Evolutionary conservation across 2,888 invertebrate genomes (phyloP), one percentile per base, ranked within the genome.

Genomic region (Gari tellinella): DNA sequence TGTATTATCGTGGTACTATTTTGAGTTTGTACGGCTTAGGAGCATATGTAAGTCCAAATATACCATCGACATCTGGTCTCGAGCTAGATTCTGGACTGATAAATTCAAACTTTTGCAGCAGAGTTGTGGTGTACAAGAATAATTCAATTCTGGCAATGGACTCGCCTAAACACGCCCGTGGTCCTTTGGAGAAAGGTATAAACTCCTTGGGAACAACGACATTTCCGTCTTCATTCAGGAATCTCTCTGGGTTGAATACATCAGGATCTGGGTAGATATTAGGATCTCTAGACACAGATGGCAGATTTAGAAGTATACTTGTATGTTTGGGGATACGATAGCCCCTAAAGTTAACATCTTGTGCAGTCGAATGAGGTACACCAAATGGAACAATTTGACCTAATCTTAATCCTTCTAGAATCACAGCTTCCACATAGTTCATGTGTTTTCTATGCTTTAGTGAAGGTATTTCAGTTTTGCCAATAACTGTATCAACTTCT

Each of bases 151-250:
- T 4, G 4, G 31, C 31, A 31, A 31, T 31, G 10, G 31, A 31
- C 10, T 77, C 77, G 0, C 77, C 77, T 14, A 73, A 21, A 52
- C 77, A 77, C 0, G 63, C 53, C 5, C 77, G 68, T 14, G 63
- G 51, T n/a, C 77, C 77, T 31, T 51, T 56, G 12, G 55, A 46
- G n/a, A 68, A 73, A 23, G 73, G 64, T 19, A 73, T 64, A 23
- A 68, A 64, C 41, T 73, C 60, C 23, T 68, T 63, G 21, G 64
- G 73, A 38, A 60, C 41, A 8, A 21, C 14, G 0, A 73, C 10
- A 19, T 8, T 10, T 4, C 56, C 64, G 15, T 37, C 14, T 3
- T 48, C 45, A 43, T 64, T 45, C 7, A 73, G 19, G 57, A 73
- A 76, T 12, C 76, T 25, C 10, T 67, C 61, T 3, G 76, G 76